phyloP scores from a whole-genome alignment of 1,140 invertebrate genomes.

The Penaeus chinensis region DNA sequence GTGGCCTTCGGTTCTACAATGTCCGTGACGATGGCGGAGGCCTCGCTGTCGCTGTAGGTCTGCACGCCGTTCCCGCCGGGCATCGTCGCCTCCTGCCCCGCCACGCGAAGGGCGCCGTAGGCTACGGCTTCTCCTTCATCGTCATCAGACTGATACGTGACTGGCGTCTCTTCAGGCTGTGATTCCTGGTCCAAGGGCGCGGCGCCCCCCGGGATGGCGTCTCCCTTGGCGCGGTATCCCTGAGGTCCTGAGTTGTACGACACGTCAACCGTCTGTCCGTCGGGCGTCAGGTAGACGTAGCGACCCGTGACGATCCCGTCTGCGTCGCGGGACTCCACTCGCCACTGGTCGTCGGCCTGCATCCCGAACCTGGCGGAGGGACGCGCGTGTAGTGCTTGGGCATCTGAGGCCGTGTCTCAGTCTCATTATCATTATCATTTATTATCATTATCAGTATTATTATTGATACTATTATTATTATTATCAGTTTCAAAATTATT shows the following conservation, averaged over 20 bases:
- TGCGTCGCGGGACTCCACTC: conserved; percentile 45
- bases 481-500: no score
- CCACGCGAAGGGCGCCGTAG: conserved; percentile 32
- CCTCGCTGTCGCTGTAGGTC: conserved; percentile 36
- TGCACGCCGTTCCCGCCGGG: conserved; percentile 36
- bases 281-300: conserved; percentile 35
- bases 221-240: conserved; percentile 46
- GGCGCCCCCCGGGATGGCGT: conserved; percentile 47
- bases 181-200: conserved; percentile 19
- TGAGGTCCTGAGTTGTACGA: conserved; percentile 42
- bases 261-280: conserved; percentile 44
- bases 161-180: background rate
- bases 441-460: no score
- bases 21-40: conserved; percentile 41
- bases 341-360: conserved; percentile 54
- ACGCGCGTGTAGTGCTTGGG: background rate
- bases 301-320: conserved; percentile 52
- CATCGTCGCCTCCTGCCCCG: background rate
- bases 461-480: no score
- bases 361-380: conserved; percentile 43
- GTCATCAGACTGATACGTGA: background rate
- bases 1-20: background rate
- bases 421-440: background rate
- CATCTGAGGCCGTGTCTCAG: background rate
- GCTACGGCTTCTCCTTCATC: background rate